These are phyloP conservation scores for Grus americana DNA, from an alignment of 2,113 vertebrate species.

Conservation along the genomic window DNA sequence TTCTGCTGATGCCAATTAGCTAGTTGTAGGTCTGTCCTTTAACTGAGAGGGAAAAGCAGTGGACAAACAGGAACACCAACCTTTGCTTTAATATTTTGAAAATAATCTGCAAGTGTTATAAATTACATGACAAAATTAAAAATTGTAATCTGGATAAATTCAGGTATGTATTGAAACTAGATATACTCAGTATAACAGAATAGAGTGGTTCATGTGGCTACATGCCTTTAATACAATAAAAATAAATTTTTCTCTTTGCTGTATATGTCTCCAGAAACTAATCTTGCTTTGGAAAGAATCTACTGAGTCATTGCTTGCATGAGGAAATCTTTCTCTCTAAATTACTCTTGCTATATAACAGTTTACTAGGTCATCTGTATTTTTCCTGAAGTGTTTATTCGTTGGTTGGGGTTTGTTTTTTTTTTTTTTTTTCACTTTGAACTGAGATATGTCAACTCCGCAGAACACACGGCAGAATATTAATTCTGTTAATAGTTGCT, in stretches of 20 bases:
- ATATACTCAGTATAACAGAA: background rate
- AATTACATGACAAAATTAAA: background rate
- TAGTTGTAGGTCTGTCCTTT: background rate
- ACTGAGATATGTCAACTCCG: background rate
- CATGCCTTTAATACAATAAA: background rate
- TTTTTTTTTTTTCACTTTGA: background rate
- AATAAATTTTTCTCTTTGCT: background rate
- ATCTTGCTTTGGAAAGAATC: background rate
- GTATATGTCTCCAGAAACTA: background rate
- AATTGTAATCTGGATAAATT: background rate
- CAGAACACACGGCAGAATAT: background rate
- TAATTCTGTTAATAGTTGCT: background rate
- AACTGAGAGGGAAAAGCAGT: background rate
- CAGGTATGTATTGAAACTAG: background rate
- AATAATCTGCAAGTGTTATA: background rate
- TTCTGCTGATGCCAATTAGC: background rate
- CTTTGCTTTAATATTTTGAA: background rate
- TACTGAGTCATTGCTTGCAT: background rate
- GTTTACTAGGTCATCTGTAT: conserved; percentile 1
- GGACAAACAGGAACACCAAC: background rate
- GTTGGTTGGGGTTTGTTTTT: background rate
- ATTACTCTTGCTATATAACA: background rate
- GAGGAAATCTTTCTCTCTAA: background rate
- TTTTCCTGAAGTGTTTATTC: background rate
- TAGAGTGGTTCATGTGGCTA: background rate